Evolutionary conservation across 2,888 invertebrate genomes (phyloP), one percentile per base, ranked within the genome.

Genomic region (Epinotia ramella): DNA sequence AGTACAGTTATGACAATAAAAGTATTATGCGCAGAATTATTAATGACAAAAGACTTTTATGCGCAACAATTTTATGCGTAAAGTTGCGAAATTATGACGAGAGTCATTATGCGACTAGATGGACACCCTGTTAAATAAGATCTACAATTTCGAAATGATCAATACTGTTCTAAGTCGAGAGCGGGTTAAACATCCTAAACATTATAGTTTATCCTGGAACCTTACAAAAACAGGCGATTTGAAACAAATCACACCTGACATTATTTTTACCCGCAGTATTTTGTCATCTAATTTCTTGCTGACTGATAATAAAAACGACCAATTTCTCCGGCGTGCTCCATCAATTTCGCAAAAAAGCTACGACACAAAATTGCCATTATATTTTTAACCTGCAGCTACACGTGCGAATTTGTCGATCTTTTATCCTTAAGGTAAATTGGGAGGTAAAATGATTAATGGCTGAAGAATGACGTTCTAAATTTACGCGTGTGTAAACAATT

Each of bases 251-350:
- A 7, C 33, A 33, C 33, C 2, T 46, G 46, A 46, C 13, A 12
- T 20, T 3, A 9, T 20, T 57, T 57, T 24, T 20, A 57, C 12
- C 18, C 57, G 18, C 20, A 5, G 5, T 13, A 9, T 33, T n/a
- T 16, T 18, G 0, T 11, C 44, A 11, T 44, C 18, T 40, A 63
- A n/a, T 63, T 63, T 64, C n/a, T 64, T 64, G 44, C 46, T 20
- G 12, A 64, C 20, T 0, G 46, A 44, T 64, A 64, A 44, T 65
- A 65, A 67, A 67, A 67, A 40, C 67, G 33, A 56, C 18, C 18
- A 67, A 56, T 33, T 56, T 56, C 24, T 56, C 13, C 49, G 53
- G n/a, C 33, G 28, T 53, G 28, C 53, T 56, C 28, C 20, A 6
- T 44, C 33, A 56, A 67, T 56, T 66, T 33, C 13, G 12, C 20